Percentiles rank a stretch among this genome's conserved stretches.
Conservation (phyloP, 2,888 invertebrate genomes). For the Amphipyra berbera region DNA sequence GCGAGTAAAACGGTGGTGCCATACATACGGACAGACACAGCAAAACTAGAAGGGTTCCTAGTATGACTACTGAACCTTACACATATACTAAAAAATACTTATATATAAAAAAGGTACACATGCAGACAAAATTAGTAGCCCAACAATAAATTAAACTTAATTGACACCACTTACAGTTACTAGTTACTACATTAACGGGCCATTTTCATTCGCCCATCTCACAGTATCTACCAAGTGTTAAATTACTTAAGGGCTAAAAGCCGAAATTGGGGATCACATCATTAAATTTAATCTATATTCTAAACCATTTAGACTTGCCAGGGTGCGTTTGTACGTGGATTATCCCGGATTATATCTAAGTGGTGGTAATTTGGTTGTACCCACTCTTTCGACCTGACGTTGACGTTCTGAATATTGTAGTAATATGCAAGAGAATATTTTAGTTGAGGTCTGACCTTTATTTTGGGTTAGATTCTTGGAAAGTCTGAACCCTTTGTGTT, state of each 20-base stretch:
- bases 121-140: background rate
- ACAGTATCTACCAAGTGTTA: conserved; percentile 61
- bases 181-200: conserved; percentile 30
- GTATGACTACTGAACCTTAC: too few relatives aligned
- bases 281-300: conserved; percentile 85
- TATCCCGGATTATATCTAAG: conserved; percentile 80
- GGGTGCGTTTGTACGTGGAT: conserved; percentile 74
- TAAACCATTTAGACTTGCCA: conserved; percentile 77
- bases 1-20: too few relatives aligned
- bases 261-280: conserved; percentile 79
- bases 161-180: conserved; percentile 22
- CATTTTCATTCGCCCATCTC: conserved; percentile 48
- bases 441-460: background rate
- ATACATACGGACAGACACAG: too few relatives aligned
- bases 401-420: conserved; percentile 27
- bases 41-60: too few relatives aligned
- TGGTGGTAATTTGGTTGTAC: conserved; percentile 76
- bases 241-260: conserved; percentile 70
- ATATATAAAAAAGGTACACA: conserved; percentile 3
- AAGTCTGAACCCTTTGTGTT: background rate
- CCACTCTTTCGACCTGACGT: conserved; percentile 54
- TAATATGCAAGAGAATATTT: background rate
- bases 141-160: conserved; percentile 31
- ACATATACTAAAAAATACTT: too few relatives aligned
- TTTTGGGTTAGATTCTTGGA: background rate